Base-by-base conservation (phyloP, 2,888 invertebrate species). In the Marasmarcha lunaedactyla region DNA sequence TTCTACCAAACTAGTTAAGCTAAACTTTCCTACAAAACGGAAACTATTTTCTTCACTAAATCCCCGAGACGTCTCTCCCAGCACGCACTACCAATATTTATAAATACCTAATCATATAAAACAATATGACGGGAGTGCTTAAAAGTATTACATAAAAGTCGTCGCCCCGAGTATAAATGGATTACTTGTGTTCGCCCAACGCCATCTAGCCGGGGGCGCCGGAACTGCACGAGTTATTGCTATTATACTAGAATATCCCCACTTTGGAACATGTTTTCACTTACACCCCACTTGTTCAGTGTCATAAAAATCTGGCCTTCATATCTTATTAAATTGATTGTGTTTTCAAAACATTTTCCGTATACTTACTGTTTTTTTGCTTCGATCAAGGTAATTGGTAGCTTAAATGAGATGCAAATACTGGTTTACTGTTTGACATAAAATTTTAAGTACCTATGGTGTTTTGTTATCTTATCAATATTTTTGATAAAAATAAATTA, bases 81-180 rank as follows among this genome's bases (percentile, higher is more conserved):
- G 55, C 71, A 73, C 71, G 73, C 59, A 54, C 52, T 57, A 61
- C 69, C 71, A 20, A 20, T 20, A 72, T 78, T 74, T 78, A 73
- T 74, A 71, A 72, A 74, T 74, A 5, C 7, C 25, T 6, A 77
- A 74, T 74, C 71, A 71, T 66, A 71, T 73, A 72, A 77, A 78
- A 79, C 73, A 78, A 78, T 77, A 73, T 71, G 67, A 59, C 61
- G 52, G 57, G 57, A 55, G 59, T 66, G 65, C 71, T 73, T 77
- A 79, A 65, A 70, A 72, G 71, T 71, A 55, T 63, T 69, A 70
- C 73, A 76, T 78, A 81, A 81, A 81, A 83, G 81, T 58, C 60
- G 4, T 68, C 83, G 62, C 81, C 78, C 79, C 72, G 71, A 77
- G 83, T 77, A 74, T 73, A 83, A 83, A 83, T 83, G 83, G 83